phyloP scores from a whole-genome alignment of 2,888 invertebrate species.

The Rhagium mordax region DNA sequence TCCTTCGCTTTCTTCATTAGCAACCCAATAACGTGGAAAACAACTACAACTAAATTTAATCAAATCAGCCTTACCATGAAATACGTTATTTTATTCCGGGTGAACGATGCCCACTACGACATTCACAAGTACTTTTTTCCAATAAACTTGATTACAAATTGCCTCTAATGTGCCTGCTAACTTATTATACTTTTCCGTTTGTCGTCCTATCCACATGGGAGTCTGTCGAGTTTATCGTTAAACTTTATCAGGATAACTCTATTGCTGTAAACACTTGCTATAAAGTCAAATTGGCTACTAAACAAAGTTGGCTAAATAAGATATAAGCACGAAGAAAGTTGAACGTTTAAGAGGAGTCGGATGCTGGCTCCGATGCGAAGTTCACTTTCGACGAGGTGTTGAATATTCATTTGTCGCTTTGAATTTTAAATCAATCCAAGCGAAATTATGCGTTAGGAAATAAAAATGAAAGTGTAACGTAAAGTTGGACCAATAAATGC shows the following conservation, averaged over 20 bases:
- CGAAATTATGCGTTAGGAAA: not conserved
- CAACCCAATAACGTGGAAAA: not conserved
- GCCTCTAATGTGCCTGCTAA: not conserved
- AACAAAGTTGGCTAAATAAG: slow-evolving; percentile 14
- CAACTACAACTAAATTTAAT: not conserved
- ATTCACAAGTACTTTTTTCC: not conserved
- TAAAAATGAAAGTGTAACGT: not conserved
- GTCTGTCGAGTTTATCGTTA: not conserved
- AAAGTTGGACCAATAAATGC: too few species aligned
- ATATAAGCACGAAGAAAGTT: slow-evolving; percentile 32
- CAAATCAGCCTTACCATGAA: not conserved
- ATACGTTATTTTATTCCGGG: not conserved
- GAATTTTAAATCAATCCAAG: not conserved
- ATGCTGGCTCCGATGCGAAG: too few species aligned
- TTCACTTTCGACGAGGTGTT: too few species aligned
- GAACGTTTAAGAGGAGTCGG: not conserved
- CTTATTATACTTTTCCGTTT: not conserved
- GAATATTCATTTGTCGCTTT: too few species aligned
- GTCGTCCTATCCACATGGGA: not conserved
- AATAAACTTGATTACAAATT: not conserved
- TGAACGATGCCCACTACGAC: not conserved
- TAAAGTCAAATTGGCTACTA: slow-evolving; percentile 34
- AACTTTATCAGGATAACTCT: not conserved
- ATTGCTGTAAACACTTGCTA: slow-evolving; percentile 2
- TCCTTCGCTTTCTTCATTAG: too few species aligned